Evolutionary conservation across 2,113 vertebrate genomes (phyloP).

Genomic region (Nesoenas mayeri): DNA sequence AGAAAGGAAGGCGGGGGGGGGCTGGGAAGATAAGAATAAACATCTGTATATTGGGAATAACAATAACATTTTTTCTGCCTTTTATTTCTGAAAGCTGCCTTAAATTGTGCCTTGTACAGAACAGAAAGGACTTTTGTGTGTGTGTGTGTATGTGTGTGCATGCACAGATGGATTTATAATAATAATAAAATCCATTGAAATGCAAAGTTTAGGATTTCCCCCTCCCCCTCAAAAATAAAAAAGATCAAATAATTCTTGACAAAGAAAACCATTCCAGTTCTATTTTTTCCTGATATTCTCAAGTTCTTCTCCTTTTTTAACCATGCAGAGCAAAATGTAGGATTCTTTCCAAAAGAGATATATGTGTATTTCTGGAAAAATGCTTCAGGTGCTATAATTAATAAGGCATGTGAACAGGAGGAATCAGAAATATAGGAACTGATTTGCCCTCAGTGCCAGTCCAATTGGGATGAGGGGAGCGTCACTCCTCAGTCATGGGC

Average conservation of each 20-base stretch:
- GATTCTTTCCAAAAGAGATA: not conserved
- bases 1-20: slow-evolving; percentile 6
- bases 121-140: not conserved
- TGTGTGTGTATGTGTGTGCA: not conserved
- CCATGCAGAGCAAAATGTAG: not conserved
- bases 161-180: slow-evolving; percentile 68
- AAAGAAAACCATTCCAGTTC: not conserved
- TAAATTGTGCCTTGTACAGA: slow-evolving; percentile 60
- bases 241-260: slow-evolving; percentile 32
- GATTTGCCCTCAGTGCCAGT: not conserved
- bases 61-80: slow-evolving; percentile 59
- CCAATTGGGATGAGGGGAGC: not conserved
- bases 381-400: not conserved
- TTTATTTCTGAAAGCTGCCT: slow-evolving; percentile 46
- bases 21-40: slow-evolving; percentile 9
- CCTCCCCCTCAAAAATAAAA: slow-evolving; percentile 15
- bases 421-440: not conserved
- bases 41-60: slow-evolving; percentile 73
- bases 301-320: slow-evolving; percentile 14
- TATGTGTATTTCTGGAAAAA: not conserved
- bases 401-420: not conserved
- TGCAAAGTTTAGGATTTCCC: slow-evolving; percentile 60
- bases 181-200: slow-evolving; percentile 66
- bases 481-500: too few relatives aligned
- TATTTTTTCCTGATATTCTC: slow-evolving; percentile 21